phyloP scores from a whole-genome alignment of 2,797 vertebrate species.

The Pseudocheirus occidentalis region DNA sequence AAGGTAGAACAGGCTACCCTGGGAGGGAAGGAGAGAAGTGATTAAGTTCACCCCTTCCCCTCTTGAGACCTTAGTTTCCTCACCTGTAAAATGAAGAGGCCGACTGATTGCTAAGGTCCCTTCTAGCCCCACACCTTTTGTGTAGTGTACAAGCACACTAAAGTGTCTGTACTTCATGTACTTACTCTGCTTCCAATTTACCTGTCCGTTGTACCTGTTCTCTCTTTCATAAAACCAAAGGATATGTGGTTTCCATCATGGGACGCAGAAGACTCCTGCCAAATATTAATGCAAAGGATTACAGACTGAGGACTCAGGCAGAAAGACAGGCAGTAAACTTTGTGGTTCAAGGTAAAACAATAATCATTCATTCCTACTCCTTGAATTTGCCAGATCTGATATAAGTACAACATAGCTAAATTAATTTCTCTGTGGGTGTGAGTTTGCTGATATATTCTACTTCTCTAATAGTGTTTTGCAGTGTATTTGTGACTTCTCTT shows the following conservation, averaged over 20 bases:
- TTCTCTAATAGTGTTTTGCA: background rate
- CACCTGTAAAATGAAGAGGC: background rate
- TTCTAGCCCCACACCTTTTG: fast-evolving
- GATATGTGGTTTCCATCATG: conserved; percentile 92
- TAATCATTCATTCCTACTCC: background rate
- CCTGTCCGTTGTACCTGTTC: background rate
- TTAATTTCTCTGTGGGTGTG: background rate
- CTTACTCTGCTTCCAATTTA: fast-evolving
- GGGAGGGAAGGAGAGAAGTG: background rate
- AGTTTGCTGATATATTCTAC: background rate
- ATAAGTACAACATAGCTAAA: background rate
- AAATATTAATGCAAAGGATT: conserved; percentile 87
- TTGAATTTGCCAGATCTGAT: background rate
- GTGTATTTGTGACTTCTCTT: background rate
- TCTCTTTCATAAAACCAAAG: conserved; percentile 79
- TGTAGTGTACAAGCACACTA: fast-evolving
- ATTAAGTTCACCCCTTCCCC: background rate
- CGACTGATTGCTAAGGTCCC: background rate
- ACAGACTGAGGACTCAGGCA: conserved; percentile 89
- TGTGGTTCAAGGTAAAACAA: conserved; percentile 92
- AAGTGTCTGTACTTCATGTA: fast-evolving
- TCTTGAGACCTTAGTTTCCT: background rate
- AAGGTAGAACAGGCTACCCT: background rate
- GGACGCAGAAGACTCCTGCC: conserved; percentile 90
- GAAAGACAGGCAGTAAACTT: conserved; percentile 97